Conservation (phyloP, 1,140 invertebrate species). For the Lucilia cuprina region DNA sequence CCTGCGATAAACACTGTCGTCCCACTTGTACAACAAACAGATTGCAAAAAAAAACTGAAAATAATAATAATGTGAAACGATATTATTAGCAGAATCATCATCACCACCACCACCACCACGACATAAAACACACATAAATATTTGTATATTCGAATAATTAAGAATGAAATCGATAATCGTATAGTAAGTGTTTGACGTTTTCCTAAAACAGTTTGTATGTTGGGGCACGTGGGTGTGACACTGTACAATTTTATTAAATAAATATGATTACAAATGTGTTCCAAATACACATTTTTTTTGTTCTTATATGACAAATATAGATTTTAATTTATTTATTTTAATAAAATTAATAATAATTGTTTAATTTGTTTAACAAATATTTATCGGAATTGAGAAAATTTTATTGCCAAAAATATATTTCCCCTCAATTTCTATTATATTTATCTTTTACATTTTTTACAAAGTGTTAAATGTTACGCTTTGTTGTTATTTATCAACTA, state of each 20-base stretch:
- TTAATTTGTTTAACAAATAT: too few relatives aligned
- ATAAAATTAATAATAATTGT: too few relatives aligned
- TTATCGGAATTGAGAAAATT: too few relatives aligned
- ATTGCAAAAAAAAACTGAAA: not conserved
- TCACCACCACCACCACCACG: not conserved
- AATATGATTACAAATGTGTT: not conserved
- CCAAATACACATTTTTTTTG: too few relatives aligned
- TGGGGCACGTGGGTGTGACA: not conserved
- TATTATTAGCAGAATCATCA: not conserved
- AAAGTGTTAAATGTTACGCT: too few relatives aligned
- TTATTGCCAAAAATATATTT: too few relatives aligned
- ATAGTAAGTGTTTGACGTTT: not conserved
- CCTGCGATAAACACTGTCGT: not conserved
- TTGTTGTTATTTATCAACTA: too few relatives aligned
- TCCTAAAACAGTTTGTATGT: too few relatives aligned
- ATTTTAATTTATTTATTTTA: too few relatives aligned
- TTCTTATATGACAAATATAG: too few relatives aligned
- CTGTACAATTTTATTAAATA: not conserved
- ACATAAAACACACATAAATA: not conserved
- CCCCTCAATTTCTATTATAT: too few relatives aligned
- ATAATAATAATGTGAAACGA: not conserved
- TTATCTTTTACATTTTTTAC: too few relatives aligned
- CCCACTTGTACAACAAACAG: not conserved
- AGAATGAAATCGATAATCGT: slow-evolving; percentile 2
- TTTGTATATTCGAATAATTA: not conserved